These are phyloP conservation scores for Numida meleagris DNA, from an alignment of 2,113 vertebrate genomes.

Conservation along the genomic window DNA sequence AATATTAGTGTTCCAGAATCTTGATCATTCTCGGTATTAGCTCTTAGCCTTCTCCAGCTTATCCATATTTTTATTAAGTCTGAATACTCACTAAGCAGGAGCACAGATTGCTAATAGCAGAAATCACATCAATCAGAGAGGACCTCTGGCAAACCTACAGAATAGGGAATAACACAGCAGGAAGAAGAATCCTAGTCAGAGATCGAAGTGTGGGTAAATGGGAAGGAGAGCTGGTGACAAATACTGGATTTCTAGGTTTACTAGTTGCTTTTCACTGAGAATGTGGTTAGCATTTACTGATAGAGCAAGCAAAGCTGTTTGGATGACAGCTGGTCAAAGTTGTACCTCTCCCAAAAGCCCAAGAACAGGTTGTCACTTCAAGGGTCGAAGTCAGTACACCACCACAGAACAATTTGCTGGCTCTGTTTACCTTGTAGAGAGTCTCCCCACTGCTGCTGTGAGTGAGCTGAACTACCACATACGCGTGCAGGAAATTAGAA, in stretches of 20 bases:
- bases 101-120: background rate
- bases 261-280: background rate
- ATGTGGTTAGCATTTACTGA: background rate
- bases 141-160: background rate
- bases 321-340: background rate
- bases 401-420: background rate
- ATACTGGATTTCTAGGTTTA: background rate
- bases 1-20: background rate
- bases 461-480: slow-evolving; percentile 85
- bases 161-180: background rate
- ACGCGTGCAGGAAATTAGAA: slow-evolving; percentile 91
- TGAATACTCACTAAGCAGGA: background rate
- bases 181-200: background rate
- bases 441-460: slow-evolving; percentile 64
- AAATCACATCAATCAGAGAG: background rate
- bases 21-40: background rate
- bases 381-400: background rate
- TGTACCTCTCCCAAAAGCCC: background rate
- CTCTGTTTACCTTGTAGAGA: slow-evolving; percentile 70
- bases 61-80: background rate
- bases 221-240: background rate
- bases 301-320: background rate
- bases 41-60: background rate
- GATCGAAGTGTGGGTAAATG: background rate
- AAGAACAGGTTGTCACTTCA: background rate